Conservation (phyloP, 2,888 invertebrate genomes). For the Agrotis puta region DNA sequence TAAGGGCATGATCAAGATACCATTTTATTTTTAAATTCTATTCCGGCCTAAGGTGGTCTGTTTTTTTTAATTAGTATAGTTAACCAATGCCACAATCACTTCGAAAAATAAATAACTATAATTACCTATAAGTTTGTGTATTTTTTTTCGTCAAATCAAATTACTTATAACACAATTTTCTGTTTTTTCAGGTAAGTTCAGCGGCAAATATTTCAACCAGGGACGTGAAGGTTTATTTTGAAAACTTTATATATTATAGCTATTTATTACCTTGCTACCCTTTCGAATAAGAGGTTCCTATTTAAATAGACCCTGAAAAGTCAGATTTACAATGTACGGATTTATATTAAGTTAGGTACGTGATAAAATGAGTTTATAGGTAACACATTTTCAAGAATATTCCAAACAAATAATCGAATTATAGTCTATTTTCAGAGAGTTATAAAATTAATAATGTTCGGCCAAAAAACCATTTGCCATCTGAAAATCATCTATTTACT, state of each 20-base stretch:
- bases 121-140: neutral
- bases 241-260: constrained; percentile 32
- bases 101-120: neutral
- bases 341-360: constrained; percentile 7
- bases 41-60: no score
- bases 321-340: constrained; percentile 30
- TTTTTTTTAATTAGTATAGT: neutral
- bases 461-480: no score
- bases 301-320: constrained; percentile 28
- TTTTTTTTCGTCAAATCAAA: constrained; percentile 4
- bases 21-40: no score
- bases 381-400: neutral
- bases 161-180: constrained; percentile 23
- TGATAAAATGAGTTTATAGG: neutral
- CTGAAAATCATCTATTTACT: no score
- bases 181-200: constrained; percentile 52
- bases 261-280: constrained; percentile 39
- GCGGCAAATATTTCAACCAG: constrained; percentile 6
- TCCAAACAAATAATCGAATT: no score
- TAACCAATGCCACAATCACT: neutral
- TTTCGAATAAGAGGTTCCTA: constrained; percentile 27
- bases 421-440: no score
- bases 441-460: no score
- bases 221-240: constrained; percentile 32
- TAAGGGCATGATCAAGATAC: no score